phyloP scores from a whole-genome alignment of 1,140 invertebrate genomes.

The Gryllus bimaculatus region DNA sequence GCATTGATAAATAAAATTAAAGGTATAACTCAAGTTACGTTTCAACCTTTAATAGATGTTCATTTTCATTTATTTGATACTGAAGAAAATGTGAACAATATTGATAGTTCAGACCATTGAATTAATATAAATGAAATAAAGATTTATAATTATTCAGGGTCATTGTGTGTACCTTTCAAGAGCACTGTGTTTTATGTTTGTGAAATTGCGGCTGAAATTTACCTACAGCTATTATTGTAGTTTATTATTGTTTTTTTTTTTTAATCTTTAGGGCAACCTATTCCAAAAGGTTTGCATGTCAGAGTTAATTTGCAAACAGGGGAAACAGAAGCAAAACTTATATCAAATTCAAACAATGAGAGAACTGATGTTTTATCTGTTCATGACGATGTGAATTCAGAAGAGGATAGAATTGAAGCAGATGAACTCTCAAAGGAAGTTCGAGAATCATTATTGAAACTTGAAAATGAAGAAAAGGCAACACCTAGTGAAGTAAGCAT shows the following conservation, averaged over 20 bases:
- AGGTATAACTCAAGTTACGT: too few relatives aligned
- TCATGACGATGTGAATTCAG: background rate
- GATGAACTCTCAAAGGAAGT: background rate
- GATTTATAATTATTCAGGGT: too few relatives aligned
- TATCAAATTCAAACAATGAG: conserved; percentile 39
- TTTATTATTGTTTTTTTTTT: conserved; percentile 9
- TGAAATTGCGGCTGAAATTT: conserved; percentile 6
- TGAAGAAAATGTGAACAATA: too few relatives aligned
- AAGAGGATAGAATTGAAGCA: background rate
- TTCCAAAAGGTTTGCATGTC: conserved; percentile 63
- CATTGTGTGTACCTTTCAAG: too few relatives aligned
- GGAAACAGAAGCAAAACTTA: conserved; percentile 59
- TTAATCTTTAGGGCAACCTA: conserved; percentile 47
- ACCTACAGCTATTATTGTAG: conserved; percentile 12
- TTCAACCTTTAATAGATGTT: too few relatives aligned
- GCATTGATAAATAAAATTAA: too few relatives aligned
- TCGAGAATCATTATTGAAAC: conserved; percentile 21
- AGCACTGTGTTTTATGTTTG: conserved; percentile 14
- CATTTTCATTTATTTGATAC: too few relatives aligned
- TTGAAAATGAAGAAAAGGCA: conserved; percentile 23
- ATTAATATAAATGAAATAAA: too few relatives aligned
- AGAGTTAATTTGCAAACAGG: conserved; percentile 65
- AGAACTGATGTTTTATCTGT: conserved; percentile 28
- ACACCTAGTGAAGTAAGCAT: conserved; percentile 15
- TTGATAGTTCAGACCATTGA: too few relatives aligned